A percentile compares a stretch with the other conserved stretches of the same genome.
These are phyloP conservation scores for Cyanoliseus patagonus DNA, from an alignment of 2,113 vertebrate species.

Conservation along the genomic window DNA sequence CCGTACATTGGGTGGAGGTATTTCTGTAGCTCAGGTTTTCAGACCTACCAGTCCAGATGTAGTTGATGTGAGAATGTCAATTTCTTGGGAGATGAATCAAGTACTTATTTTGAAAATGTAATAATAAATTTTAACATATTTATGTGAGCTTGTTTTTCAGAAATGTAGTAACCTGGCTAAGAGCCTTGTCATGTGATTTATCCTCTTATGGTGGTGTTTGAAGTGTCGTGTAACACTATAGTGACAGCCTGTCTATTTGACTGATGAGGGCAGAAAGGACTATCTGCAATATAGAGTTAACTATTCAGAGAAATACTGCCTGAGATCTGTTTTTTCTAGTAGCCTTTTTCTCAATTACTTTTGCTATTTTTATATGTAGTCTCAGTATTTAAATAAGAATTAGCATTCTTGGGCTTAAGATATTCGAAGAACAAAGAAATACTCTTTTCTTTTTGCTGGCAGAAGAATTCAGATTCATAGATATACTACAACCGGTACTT, in stretches of 20 bases:
- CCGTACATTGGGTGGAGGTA: not conserved
- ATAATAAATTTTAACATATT: not conserved
- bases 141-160: not conserved
- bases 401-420: not conserved
- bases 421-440: not conserved
- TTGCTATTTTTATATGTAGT: not conserved
- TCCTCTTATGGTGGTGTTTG: not conserved
- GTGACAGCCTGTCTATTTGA: not conserved
- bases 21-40: not conserved
- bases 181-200: not conserved
- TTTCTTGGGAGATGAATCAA: not conserved
- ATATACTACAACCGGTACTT: not conserved
- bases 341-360: not conserved
- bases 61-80: rapidly evolving
- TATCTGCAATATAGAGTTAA: not conserved
- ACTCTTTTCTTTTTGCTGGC: not conserved
- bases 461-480: not conserved
- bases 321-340: not conserved
- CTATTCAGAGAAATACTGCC: not conserved
- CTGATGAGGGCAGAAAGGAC: not conserved
- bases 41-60: not conserved
- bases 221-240: not conserved
- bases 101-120: not conserved
- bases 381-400: not conserved
- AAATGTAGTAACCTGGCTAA: not conserved